phyloP scores from a whole-genome alignment of 1,140 invertebrate genomes.

The Phortica variegata region DNA sequence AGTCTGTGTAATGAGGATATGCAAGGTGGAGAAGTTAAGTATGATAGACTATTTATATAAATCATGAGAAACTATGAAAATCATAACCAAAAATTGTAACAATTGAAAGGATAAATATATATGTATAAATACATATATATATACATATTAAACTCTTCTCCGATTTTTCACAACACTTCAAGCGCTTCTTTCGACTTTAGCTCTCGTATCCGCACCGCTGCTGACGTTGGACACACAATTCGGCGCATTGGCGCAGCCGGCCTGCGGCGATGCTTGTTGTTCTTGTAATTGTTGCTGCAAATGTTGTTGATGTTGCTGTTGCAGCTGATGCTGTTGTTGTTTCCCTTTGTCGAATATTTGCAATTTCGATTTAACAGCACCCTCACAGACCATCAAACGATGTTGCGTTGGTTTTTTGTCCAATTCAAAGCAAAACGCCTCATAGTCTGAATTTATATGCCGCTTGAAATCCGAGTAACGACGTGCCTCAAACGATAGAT shows the following conservation, averaged over 20 bases:
- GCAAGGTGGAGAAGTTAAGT: too few species aligned
- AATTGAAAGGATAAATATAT: conserved; percentile 13
- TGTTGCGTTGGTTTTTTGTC: conserved; percentile 59
- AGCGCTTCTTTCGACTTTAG: conserved; percentile 13
- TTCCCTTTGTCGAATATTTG: conserved; percentile 82
- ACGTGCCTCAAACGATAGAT: conserved; percentile 40
- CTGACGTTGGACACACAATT: too few species aligned
- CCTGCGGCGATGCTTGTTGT: conserved; percentile 10
- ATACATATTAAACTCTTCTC: neutral
- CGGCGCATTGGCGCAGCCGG: neutral
- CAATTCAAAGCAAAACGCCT: conserved; percentile 50
- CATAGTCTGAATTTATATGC: conserved; percentile 40
- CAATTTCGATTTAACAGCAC: conserved; percentile 79
- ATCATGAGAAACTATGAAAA: too few species aligned
- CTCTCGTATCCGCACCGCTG: conserved; percentile 21
- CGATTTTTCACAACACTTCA: neutral
- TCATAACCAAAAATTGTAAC: conserved; percentile 7
- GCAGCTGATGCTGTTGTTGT: conserved; percentile 29
- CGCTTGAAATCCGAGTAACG: conserved; percentile 51
- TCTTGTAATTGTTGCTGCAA: neutral
- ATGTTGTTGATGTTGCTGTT: conserved; percentile 12
- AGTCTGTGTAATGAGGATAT: too few species aligned
- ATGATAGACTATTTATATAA: too few species aligned
- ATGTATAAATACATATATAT: conserved; percentile 3
- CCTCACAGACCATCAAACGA: conserved; percentile 75